Conservation (phyloP, 2,888 invertebrate genomes). For the Nysson spinosus region DNA sequence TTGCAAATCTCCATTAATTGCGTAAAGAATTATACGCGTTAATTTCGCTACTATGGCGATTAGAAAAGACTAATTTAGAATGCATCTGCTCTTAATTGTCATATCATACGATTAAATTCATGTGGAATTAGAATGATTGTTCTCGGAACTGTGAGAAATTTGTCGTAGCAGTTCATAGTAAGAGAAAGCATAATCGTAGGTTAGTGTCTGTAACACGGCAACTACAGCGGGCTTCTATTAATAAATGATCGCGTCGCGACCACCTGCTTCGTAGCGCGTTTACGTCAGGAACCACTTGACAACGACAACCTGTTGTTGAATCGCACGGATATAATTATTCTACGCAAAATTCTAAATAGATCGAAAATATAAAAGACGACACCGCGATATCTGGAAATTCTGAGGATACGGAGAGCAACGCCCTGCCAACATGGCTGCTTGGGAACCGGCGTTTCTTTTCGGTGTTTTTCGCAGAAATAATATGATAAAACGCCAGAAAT, state of each 20-base stretch:
- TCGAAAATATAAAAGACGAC: constrained; percentile 4
- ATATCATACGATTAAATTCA: too few relatives aligned
- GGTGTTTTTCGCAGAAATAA: constrained; percentile 19
- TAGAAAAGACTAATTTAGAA: too few relatives aligned
- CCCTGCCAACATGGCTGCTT: constrained; percentile 71
- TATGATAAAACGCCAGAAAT: constrained; percentile 36
- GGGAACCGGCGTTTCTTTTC: constrained; percentile 42
- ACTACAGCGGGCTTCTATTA: constrained; percentile 58
- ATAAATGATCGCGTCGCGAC: constrained; percentile 64
- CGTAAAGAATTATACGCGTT: too few relatives aligned
- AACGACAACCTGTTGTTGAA: constrained; percentile 70
- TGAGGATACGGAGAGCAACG: constrained; percentile 65
- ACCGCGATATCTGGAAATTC: constrained; percentile 15
- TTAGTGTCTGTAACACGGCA: constrained; percentile 46
- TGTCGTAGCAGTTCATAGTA: constrained; percentile 10
- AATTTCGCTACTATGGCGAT: too few relatives aligned
- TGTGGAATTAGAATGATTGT: too few relatives aligned
- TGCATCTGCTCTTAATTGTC: too few relatives aligned
- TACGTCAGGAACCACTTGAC: constrained; percentile 67
- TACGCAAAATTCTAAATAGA: background rate
- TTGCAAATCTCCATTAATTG: too few relatives aligned
- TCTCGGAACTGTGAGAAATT: constrained; percentile 8
- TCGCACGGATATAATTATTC: constrained; percentile 13
- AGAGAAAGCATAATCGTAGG: constrained; percentile 36
- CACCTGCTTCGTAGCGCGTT: constrained; percentile 61